A percentile compares a stretch with the other conserved stretches of the same genome.
Conservation (phyloP, 53 echinoderm and acorn worm genomes). For the Holothuria leucospilota region DNA sequence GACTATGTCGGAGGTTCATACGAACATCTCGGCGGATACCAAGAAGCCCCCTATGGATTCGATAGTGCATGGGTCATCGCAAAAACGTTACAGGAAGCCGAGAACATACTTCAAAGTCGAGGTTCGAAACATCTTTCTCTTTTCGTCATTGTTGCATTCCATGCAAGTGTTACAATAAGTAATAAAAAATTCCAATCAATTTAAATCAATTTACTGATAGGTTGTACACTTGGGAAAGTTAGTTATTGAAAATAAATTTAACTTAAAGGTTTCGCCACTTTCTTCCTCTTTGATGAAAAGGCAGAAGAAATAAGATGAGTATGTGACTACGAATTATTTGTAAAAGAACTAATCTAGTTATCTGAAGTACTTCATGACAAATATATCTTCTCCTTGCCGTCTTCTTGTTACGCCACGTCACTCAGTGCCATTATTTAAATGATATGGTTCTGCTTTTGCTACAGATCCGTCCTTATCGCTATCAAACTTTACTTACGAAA, state of each 20-base stretch:
- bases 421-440: too few relatives aligned
- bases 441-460: not conserved
- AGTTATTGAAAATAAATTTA: too few relatives aligned
- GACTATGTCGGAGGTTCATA: slow-evolving; percentile 75
- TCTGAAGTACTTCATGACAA: too few relatives aligned
- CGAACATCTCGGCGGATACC: slow-evolving; percentile 75
- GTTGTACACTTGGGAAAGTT: not conserved
- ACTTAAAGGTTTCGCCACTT: too few relatives aligned
- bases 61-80: slow-evolving; percentile 94
- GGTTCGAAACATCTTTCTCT: slow-evolving; percentile 44
- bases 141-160: not conserved
- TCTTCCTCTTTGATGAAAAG: too few relatives aligned
- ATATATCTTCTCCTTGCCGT: too few relatives aligned
- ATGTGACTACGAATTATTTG: too few relatives aligned
- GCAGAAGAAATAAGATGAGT: too few relatives aligned
- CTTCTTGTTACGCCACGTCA: too few relatives aligned
- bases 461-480: slow-evolving; percentile 82
- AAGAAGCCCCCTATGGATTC: slow-evolving; percentile 90
- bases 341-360: too few relatives aligned
- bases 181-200: too few relatives aligned
- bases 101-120: slow-evolving; percentile 52
- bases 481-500: slow-evolving; percentile 80
- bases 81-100: slow-evolving; percentile 75
- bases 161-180: not conserved
- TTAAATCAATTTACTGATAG: too few relatives aligned